Conservation (phyloP, 2,888 invertebrate genomes). For the Trissolcus japonicus region DNA sequence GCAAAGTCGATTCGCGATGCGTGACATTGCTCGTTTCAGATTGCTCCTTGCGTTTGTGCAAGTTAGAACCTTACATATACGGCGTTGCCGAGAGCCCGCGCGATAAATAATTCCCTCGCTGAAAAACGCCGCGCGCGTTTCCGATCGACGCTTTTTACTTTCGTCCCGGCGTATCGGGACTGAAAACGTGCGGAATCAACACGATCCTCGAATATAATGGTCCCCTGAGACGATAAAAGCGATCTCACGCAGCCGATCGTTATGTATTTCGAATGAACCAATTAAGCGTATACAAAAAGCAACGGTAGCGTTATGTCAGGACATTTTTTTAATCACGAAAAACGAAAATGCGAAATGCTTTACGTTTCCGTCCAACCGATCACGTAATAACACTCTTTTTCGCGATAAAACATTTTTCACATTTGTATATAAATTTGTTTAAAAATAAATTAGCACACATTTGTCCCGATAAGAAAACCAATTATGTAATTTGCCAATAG, state of each 20-base stretch:
- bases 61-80: slow-evolving; percentile 48
- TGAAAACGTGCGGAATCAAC: slow-evolving; percentile 53
- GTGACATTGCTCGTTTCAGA: slow-evolving; percentile 70
- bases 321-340: slow-evolving; percentile 48
- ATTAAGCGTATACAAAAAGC: slow-evolving; percentile 47
- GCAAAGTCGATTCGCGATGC: slow-evolving; percentile 68
- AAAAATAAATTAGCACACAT: no score
- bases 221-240: slow-evolving; percentile 48
- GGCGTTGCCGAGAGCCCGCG: slow-evolving; percentile 47
- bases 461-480: no score
- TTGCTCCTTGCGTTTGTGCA: slow-evolving; percentile 36
- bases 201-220: slow-evolving; percentile 56
- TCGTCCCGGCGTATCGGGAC: slow-evolving; percentile 24
- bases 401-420: slow-evolving; percentile 6
- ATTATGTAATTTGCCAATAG: no score
- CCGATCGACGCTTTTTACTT: slow-evolving; percentile 57
- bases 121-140: slow-evolving; percentile 56
- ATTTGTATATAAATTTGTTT: not conserved
- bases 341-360: slow-evolving; percentile 24
- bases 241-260: slow-evolving; percentile 55
- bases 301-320: slow-evolving; percentile 39
- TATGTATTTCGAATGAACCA: slow-evolving; percentile 56
- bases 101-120: slow-evolving; percentile 53
- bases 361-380: slow-evolving; percentile 6
- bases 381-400: slow-evolving; percentile 15